phyloP scores from a whole-genome alignment of 2,797 vertebrate genomes.

The Ispidina picta region DNA sequence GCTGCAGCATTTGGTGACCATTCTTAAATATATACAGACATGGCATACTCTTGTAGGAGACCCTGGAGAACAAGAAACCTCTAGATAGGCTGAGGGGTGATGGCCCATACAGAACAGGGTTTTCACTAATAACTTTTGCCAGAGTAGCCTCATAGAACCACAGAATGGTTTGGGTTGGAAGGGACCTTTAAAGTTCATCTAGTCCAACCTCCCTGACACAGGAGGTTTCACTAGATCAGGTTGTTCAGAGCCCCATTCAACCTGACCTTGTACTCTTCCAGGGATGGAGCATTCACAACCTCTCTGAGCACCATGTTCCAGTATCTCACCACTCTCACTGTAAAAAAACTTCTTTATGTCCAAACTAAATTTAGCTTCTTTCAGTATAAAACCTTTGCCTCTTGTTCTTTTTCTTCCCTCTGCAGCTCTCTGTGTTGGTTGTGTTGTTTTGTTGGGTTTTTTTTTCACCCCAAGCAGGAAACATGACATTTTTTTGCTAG shows the following conservation, averaged over 20 bases:
- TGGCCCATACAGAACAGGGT: not conserved
- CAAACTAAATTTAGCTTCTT: not conserved
- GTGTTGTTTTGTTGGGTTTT: not conserved
- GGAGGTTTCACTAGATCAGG: not conserved
- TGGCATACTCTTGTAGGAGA: not conserved
- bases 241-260: accelerated
- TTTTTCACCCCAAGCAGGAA: not conserved
- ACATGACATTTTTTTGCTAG: not conserved
- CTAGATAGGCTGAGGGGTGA: not conserved
- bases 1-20: not conserved
- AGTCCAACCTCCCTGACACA: accelerated
- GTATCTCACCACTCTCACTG: not conserved
- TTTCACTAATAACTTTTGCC: not conserved
- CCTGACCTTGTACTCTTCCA: not conserved
- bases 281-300: accelerated
- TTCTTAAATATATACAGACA: not conserved
- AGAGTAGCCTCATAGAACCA: not conserved
- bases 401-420: not conserved
- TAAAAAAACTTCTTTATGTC: not conserved
- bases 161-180: not conserved
- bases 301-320: not conserved
- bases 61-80: not conserved
- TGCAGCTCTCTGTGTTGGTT: not conserved
- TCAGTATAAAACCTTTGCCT: not conserved
- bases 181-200: not conserved